A percentile compares a stretch with the other conserved stretches of the same genome.
Evolutionary conservation across 2,888 invertebrate genomes (phyloP).

Genomic region (Hemicrepidius hirtus): DNA sequence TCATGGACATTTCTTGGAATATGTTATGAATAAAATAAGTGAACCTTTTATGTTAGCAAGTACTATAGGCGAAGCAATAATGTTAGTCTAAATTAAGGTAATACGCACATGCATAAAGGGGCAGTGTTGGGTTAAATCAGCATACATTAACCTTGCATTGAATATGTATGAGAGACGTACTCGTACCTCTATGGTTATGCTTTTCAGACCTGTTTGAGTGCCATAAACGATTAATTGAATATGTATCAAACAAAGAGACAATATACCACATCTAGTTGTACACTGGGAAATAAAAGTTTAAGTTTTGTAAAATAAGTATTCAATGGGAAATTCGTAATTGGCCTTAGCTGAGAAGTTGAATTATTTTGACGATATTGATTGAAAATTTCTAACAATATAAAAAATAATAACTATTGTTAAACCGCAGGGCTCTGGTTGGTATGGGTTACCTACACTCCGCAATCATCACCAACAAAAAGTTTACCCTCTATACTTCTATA

Average conservation of each 20-base stretch:
- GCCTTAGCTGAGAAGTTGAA: too few species aligned
- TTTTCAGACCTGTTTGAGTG: conserved; percentile 39
- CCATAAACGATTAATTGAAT: conserved; percentile 42
- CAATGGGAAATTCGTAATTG: too few species aligned
- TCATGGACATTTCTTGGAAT: conserved; percentile 22
- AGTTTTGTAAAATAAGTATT: too few species aligned
- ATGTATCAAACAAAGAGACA: conserved; percentile 29
- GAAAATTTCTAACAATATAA: too few species aligned
- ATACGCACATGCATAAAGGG: conserved; percentile 47
- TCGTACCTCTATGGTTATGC: conserved; percentile 32
- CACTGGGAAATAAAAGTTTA: neutral
- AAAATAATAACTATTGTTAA: too few species aligned
- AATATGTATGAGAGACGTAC: conserved; percentile 46
- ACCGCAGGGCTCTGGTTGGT: too few species aligned
- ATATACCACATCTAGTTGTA: conserved; percentile 19
- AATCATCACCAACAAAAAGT: too few species aligned
- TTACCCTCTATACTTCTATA: too few species aligned
- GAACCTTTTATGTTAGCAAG: conserved; percentile 27
- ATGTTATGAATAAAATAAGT: conserved; percentile 34
- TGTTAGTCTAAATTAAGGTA: conserved; percentile 47
- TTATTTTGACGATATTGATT: too few species aligned
- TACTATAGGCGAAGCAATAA: conserved; percentile 10
- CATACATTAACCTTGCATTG: conserved; percentile 52
- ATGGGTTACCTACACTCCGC: too few species aligned
- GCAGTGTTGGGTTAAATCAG: conserved; percentile 48